phyloP scores from a whole-genome alignment of 2,113 vertebrate species.

The Neomonachus schauinslandi region DNA sequence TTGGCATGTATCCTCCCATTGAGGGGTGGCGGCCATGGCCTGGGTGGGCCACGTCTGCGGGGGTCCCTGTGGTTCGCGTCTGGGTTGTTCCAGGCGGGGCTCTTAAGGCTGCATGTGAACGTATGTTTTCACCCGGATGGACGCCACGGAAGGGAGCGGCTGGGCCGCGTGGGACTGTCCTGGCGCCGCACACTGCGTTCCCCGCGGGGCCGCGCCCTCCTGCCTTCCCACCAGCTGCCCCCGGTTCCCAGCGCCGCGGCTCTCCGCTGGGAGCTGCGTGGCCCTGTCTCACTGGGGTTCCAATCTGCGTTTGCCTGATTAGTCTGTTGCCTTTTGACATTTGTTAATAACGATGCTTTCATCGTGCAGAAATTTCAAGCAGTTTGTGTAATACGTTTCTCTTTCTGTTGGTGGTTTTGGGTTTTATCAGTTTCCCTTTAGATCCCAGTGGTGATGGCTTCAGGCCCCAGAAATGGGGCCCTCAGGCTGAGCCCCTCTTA shows the following conservation, averaged over 20 bases:
- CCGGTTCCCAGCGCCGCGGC: fast-evolving
- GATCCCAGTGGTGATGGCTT: not conserved
- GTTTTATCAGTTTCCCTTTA: not conserved
- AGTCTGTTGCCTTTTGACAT: not conserved
- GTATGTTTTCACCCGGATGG: not conserved
- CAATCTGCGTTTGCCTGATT: not conserved
- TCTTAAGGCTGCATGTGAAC: not conserved
- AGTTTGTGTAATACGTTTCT: not conserved
- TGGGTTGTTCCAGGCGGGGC: not conserved
- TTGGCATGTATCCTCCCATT: fast-evolving
- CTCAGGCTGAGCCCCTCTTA: not conserved
- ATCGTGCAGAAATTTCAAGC: not conserved
- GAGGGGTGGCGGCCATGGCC: fast-evolving
- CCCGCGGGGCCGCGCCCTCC: not conserved
- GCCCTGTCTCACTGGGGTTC: not conserved
- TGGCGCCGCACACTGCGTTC: not conserved
- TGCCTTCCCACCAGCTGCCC: not conserved
- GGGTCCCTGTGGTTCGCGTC: fast-evolving
- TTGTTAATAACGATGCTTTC: not conserved
- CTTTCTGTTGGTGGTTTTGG: not conserved
- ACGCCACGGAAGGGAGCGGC: not conserved
- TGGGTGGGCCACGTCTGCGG: fast-evolving
- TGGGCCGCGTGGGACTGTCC: not conserved
- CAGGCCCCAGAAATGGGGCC: not conserved
- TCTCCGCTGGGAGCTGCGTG: not conserved